Conservation (phyloP, 2,888 invertebrate genomes). For the Stomorhina lunata region DNA sequence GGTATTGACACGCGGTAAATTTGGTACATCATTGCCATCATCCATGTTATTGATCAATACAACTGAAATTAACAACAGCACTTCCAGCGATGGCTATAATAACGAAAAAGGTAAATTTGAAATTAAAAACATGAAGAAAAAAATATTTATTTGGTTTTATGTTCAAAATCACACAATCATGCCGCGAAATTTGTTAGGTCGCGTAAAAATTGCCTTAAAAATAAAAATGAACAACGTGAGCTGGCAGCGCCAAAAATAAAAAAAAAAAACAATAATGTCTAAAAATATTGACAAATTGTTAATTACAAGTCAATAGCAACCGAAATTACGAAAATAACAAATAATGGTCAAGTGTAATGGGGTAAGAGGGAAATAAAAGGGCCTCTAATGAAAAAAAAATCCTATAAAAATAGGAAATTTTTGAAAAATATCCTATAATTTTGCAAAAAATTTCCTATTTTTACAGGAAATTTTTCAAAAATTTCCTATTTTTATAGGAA, state of each 20-base stretch:
- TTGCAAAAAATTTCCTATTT: no score
- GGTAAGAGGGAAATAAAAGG: not conserved
- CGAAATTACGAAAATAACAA: not conserved
- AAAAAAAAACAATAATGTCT: not conserved
- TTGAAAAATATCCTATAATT: no score
- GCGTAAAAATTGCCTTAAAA: no score
- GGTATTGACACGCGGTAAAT: slow-evolving; percentile 88
- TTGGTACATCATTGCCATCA: slow-evolving; percentile 90
- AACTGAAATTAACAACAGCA: slow-evolving; percentile 78
- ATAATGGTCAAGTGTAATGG: not conserved
- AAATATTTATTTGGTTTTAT: not conserved
- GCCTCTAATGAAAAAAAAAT: no score
- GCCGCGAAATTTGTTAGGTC: no score
- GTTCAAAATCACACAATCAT: not conserved
- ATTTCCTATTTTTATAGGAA: no score
- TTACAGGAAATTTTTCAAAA: no score
- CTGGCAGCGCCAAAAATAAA: slow-evolving; percentile 25
- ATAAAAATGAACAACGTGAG: no score
- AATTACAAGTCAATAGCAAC: slow-evolving; percentile 52
- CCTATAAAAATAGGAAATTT: no score
- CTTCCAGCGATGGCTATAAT: slow-evolving; percentile 11
- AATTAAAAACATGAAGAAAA: not conserved
- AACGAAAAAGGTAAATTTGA: slow-evolving; percentile 71
- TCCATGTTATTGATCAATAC: slow-evolving; percentile 89
- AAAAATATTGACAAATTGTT: slow-evolving; percentile 50